Conservation (phyloP, 1,140 invertebrate genomes). For the Lordiphosa mommai region DNA sequence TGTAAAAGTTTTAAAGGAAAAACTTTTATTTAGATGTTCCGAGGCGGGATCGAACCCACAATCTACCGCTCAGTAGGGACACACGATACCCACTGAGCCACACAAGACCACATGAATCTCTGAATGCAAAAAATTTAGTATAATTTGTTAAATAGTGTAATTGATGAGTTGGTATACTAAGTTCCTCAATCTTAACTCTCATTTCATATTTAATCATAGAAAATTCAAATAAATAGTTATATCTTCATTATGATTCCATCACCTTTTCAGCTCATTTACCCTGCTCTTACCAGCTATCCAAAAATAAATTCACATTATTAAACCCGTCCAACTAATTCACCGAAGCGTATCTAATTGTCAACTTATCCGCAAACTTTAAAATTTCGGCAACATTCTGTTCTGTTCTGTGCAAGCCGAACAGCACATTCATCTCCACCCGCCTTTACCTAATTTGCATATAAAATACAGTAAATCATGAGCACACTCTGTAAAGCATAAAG, state of each 20-base stretch:
- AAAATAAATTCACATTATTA: constrained; percentile 2
- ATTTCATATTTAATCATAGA: too few relatives aligned
- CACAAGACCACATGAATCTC: too few relatives aligned
- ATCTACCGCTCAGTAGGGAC: too few relatives aligned
- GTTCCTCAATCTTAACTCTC: too few relatives aligned
- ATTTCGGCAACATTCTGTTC: constrained; percentile 32
- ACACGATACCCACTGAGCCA: too few relatives aligned
- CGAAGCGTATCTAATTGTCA: constrained; percentile 62
- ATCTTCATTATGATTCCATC: not conserved
- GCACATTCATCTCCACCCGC: constrained; percentile 8
- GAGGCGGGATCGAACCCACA: too few relatives aligned
- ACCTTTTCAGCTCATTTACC: not conserved
- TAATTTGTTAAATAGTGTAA: too few relatives aligned
- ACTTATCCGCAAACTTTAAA: constrained; percentile 31
- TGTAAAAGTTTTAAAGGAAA: too few relatives aligned
- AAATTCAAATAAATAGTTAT: too few relatives aligned
- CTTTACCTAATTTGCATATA: constrained; percentile 59
- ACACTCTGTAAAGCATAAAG: constrained; percentile 42
- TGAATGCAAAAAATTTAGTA: too few relatives aligned
- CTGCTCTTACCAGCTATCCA: not conserved
- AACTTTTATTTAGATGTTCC: too few relatives aligned
- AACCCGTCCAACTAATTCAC: constrained; percentile 35
- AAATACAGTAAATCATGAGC: constrained; percentile 70
- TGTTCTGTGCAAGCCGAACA: constrained; percentile 4
- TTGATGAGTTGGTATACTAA: too few relatives aligned